Evolutionary conservation across 1,140 invertebrate species (phyloP).

Genomic region (Apocrypta bakeri): DNA sequence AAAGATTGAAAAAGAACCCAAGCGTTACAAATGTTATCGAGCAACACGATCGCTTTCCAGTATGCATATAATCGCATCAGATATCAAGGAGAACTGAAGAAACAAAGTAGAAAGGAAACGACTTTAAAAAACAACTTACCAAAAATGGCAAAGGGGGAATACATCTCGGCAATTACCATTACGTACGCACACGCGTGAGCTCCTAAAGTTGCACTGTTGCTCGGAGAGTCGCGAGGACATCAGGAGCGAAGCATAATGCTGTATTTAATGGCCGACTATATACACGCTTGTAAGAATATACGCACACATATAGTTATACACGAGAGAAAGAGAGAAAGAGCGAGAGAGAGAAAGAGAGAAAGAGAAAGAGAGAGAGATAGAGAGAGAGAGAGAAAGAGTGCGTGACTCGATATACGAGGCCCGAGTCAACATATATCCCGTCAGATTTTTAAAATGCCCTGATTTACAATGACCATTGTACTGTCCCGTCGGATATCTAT

Average conservation of each 20-base stretch:
- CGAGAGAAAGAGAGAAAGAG: neutral
- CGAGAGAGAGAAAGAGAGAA: conserved; percentile 27
- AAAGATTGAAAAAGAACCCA: neutral
- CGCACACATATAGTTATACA: neutral
- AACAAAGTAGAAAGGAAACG: neutral
- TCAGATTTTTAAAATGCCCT: conserved; percentile 72
- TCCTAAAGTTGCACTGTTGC: neutral
- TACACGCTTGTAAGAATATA: neutral
- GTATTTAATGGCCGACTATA: conserved; percentile 68
- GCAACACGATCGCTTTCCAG: conserved; percentile 40
- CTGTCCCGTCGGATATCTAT: conserved; percentile 68
- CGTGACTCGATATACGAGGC: conserved; percentile 69
- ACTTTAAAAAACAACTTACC: conserved; percentile 62
- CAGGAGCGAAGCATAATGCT: conserved; percentile 68
- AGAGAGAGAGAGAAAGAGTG: conserved; percentile 51
- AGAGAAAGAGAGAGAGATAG: conserved; percentile 41
- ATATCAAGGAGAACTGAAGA: conserved; percentile 42
- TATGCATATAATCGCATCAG: conserved; percentile 40
- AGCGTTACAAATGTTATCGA: conserved; percentile 46
- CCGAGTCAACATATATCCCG: conserved; percentile 70
- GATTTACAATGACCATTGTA: conserved; percentile 73
- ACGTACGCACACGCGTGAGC: conserved; percentile 50
- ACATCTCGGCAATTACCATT: conserved; percentile 69
- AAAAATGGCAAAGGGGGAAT: conserved; percentile 67
- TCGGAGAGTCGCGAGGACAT: conserved; percentile 47